phyloP scores from a whole-genome alignment of 2,797 vertebrate genomes.

The Periparus ater region DNA sequence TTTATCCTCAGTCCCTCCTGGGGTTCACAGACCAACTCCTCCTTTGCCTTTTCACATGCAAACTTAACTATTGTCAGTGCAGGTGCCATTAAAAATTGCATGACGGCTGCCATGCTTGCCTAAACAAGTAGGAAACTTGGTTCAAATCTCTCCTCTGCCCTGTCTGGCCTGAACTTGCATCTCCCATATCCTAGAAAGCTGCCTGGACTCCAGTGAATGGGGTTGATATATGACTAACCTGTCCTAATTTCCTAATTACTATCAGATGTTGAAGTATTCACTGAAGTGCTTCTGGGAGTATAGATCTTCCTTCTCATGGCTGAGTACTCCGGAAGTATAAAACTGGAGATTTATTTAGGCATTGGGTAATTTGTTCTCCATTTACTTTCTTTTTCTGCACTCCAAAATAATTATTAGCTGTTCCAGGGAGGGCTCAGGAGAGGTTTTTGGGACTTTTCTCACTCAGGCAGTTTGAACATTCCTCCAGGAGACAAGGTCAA shows the following conservation, averaged over 20 bases:
- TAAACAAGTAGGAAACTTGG: not conserved
- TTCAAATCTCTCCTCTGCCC: not conserved
- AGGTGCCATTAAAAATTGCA: not conserved
- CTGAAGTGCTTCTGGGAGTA: not conserved
- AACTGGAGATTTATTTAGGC: not conserved
- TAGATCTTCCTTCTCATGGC: not conserved
- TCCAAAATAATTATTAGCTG: not conserved
- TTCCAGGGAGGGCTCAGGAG: not conserved
- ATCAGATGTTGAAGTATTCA: slow-evolving; percentile 6
- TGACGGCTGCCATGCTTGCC: not conserved
- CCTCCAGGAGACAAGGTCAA: not conserved
- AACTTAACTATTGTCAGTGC: not conserved
- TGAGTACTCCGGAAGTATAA: not conserved
- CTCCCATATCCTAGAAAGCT: not conserved
- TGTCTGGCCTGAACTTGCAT: not conserved
- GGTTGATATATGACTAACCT: not conserved
- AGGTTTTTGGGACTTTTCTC: not conserved
- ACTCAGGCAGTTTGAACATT: not conserved
- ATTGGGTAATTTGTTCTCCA: not conserved
- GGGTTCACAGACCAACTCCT: not conserved
- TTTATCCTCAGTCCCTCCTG: not conserved
- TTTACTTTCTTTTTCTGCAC: not conserved
- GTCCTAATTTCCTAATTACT: not conserved
- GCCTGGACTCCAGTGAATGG: not conserved
- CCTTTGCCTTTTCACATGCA: not conserved